phyloP scores from a whole-genome alignment of 2,797 vertebrate genomes.

The Rhynchotus rufescens region DNA sequence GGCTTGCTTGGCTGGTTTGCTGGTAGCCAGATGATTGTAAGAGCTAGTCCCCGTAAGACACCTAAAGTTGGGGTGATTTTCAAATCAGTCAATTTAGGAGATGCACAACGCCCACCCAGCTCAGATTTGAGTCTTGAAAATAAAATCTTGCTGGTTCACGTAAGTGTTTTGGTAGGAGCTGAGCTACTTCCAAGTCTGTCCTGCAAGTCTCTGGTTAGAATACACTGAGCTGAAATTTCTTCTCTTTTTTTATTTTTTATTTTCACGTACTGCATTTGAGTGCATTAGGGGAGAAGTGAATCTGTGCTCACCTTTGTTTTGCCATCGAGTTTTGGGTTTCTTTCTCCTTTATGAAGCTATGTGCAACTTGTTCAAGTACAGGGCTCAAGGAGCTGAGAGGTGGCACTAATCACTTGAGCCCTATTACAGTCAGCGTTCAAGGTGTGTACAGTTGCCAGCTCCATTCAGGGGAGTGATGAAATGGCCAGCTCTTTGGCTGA shows the following conservation, averaged over 20 bases:
- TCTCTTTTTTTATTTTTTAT: not conserved
- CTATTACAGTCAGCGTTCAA: not conserved
- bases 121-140: not conserved
- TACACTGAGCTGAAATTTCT: not conserved
- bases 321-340: not conserved
- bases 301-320: not conserved
- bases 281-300: not conserved
- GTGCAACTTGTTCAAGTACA: not conserved
- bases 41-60: rapidly evolving
- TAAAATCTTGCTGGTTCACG: not conserved
- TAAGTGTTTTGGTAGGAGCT: not conserved
- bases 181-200: not conserved
- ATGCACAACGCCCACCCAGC: not conserved
- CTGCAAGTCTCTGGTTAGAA: not conserved
- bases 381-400: too few species aligned
- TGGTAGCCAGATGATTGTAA: not conserved
- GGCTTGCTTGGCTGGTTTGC: not conserved
- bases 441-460: not conserved
- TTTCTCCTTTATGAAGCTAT: rapidly evolving
- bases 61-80: not conserved
- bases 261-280: not conserved
- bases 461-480: not conserved
- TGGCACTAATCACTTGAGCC: not conserved
- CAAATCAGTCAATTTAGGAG: not conserved
- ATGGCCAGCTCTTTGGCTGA: not conserved